phyloP scores from a whole-genome alignment of 2,113 vertebrate species.

The Pterocles gutturalis region DNA sequence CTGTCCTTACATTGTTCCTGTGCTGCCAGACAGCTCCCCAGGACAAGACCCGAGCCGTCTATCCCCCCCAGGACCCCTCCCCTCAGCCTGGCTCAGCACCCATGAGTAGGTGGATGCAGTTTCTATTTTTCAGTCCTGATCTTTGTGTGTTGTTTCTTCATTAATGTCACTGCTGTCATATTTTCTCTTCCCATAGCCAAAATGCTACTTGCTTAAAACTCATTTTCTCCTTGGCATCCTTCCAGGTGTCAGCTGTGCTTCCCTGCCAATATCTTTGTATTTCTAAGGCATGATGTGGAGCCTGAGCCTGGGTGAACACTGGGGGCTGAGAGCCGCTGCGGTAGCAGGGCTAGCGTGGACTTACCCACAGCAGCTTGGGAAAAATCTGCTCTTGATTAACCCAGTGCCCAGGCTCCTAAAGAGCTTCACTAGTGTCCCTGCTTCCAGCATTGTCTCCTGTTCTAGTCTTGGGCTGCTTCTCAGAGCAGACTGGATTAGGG shows the following conservation, averaged over 20 bases:
- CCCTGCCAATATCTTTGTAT: conserved; percentile 7
- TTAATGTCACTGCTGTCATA: conserved; percentile 43
- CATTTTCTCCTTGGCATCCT: conserved; percentile 45
- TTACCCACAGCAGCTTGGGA: not conserved
- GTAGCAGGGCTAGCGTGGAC: not conserved
- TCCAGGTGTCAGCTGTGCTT: conserved; percentile 11
- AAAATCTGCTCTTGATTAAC: not conserved
- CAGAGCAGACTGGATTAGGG: not conserved
- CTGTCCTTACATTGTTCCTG: not conserved
- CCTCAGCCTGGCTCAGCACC: conserved; percentile 3
- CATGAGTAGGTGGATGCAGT: not conserved
- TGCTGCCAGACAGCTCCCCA: not conserved
- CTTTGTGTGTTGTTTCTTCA: conserved; percentile 32
- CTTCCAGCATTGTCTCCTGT: not conserved
- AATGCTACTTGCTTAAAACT: conserved; percentile 17
- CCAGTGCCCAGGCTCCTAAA: not conserved
- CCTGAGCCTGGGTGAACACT: not conserved
- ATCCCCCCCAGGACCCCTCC: not conserved
- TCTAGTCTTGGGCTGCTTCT: not conserved
- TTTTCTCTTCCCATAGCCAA: not conserved
- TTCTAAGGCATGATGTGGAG: not conserved
- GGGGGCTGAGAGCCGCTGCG: not conserved
- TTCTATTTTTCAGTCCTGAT: not conserved
- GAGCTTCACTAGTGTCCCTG: not conserved
- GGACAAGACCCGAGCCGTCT: not conserved